Conservation (phyloP, 2,888 invertebrate species). For the Perdita meconis region DNA sequence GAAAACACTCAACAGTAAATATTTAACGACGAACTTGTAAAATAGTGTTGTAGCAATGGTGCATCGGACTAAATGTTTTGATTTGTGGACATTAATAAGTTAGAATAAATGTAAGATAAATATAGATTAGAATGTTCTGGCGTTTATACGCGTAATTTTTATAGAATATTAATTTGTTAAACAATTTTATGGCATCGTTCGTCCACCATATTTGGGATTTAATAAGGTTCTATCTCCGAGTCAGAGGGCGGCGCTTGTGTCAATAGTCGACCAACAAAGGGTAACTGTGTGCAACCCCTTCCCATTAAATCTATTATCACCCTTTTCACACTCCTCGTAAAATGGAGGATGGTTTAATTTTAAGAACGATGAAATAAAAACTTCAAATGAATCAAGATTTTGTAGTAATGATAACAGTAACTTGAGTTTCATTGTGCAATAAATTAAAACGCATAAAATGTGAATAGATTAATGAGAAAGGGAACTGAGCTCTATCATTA, state of each 20-base stretch:
- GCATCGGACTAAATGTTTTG: too few relatives aligned
- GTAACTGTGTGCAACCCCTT: constrained; percentile 14
- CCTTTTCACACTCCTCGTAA: background rate
- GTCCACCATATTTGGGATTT: constrained; percentile 24
- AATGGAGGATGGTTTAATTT: background rate
- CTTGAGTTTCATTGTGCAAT: background rate
- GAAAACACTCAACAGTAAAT: too few relatives aligned
- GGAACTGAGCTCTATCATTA: too few relatives aligned
- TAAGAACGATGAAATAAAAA: background rate
- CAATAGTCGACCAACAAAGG: constrained; percentile 7
- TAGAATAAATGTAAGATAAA: too few relatives aligned
- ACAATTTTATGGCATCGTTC: constrained; percentile 4
- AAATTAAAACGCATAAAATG: too few relatives aligned
- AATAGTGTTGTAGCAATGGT: too few relatives aligned
- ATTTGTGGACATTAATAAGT: too few relatives aligned
- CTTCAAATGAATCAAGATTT: background rate
- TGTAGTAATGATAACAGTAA: background rate
- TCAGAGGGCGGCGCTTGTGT: constrained; percentile 47
- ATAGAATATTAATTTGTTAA: too few relatives aligned
- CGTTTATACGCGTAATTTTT: too few relatives aligned
- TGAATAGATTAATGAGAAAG: too few relatives aligned
- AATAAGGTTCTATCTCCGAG: constrained; percentile 13
- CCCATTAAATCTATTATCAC: background rate
- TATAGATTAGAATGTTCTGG: too few relatives aligned
- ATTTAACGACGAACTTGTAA: too few relatives aligned